phyloP scores from a whole-genome alignment of 2,888 invertebrate species.

The Bugula neritina region DNA sequence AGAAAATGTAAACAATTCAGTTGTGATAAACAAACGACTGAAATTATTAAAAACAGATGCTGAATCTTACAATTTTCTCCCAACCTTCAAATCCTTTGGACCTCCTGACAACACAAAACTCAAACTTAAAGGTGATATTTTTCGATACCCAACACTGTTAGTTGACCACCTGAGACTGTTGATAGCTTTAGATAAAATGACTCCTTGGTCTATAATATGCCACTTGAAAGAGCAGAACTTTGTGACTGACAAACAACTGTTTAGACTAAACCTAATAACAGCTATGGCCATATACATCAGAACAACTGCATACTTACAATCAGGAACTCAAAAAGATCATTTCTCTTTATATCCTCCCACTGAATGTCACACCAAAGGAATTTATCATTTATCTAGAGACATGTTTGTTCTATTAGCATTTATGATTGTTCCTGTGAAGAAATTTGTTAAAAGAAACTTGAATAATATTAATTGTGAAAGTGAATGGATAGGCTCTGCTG shows the following conservation, averaged over 20 bases:
- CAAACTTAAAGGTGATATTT: not conserved
- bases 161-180: not conserved
- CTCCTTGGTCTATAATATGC: not conserved
- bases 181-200: not conserved
- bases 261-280: not conserved
- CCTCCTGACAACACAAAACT: not conserved
- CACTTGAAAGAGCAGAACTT: not conserved
- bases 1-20: no score
- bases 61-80: not conserved
- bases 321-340: not conserved
- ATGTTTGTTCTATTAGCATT: not conserved
- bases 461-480: not conserved
- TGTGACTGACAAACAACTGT: not conserved
- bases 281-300: not conserved
- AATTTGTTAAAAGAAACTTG: not conserved
- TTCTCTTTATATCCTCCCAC: not conserved
- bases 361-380: not conserved
- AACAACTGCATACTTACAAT: not conserved
- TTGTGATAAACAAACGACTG: no score
- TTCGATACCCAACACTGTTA: not conserved
- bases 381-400: not conserved
- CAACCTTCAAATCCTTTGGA: not conserved
- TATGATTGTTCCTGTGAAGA: not conserved
- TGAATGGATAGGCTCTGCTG: not conserved
- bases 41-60: not conserved